These are phyloP conservation scores for Drosophila tanythrix DNA, from an alignment of 2,888 invertebrate species.

Conservation along the genomic window DNA sequence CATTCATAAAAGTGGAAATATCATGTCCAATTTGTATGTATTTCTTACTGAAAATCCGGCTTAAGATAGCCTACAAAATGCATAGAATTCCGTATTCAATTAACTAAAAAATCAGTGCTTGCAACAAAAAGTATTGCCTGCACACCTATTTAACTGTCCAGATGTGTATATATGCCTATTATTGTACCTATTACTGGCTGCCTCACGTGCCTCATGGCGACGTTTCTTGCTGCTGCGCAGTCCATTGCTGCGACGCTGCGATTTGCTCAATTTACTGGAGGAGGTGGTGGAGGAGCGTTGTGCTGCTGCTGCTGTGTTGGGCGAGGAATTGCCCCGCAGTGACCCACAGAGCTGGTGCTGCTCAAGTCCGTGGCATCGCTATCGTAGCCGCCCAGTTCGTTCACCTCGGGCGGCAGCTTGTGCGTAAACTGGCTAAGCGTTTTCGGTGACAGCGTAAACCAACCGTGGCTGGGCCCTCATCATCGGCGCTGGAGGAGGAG, in stretches of 20 bases:
- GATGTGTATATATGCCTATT: neutral
- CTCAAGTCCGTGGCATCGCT: conserved; percentile 84
- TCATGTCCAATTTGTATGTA: no score
- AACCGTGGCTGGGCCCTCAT: conserved; percentile 21
- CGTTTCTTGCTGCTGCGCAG: conserved; percentile 74
- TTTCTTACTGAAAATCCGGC: no score
- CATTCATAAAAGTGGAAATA: neutral
- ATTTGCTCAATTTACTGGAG: conserved; percentile 52
- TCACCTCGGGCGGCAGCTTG: conserved; percentile 68
- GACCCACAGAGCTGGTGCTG: conserved; percentile 83
- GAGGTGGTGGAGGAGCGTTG: conserved; percentile 40
- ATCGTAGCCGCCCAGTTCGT: conserved; percentile 74
- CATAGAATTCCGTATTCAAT: neutral
- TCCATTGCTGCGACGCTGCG: conserved; percentile 59
- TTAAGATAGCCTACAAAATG: neutral
- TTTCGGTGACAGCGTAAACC: conserved; percentile 68
- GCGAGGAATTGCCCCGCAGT: conserved; percentile 74
- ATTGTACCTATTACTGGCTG: conserved; percentile 35
- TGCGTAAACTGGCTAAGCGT: conserved; percentile 67
- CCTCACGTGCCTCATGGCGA: conserved; percentile 70
- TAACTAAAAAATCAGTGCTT: neutral
- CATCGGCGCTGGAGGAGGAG: conserved; percentile 32
- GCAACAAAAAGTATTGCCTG: neutral
- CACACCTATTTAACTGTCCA: neutral
- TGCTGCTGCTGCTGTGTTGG: conserved; percentile 54